A percentile compares a stretch with the other conserved stretches of the same genome.
Conservation (phyloP, 2,113 vertebrate genomes). For the Ptyas mucosa region DNA sequence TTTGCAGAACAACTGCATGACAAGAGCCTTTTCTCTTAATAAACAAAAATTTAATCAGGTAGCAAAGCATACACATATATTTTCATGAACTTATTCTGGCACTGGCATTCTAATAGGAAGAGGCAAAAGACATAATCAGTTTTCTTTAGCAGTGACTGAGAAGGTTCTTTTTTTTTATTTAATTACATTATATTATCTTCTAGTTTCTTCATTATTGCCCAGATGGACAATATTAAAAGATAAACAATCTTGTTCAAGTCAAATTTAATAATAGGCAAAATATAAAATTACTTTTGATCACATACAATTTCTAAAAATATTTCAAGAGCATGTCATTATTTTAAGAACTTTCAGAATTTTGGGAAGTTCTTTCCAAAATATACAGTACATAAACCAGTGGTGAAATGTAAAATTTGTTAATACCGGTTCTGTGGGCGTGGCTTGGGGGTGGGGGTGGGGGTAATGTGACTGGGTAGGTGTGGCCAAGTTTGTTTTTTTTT, state of each 20-base stretch:
- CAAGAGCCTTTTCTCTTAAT: neutral
- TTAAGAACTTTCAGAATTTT: neutral
- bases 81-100: neutral
- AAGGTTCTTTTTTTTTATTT: neutral
- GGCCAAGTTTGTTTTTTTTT: no score
- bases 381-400: no score
- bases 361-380: neutral
- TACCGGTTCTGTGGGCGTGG: no score
- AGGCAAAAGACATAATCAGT: neutral
- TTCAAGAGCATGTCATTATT: neutral
- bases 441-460: no score
- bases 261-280: neutral
- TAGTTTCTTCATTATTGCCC: neutral
- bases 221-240: neutral
- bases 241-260: neutral
- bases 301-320: neutral
- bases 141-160: neutral
- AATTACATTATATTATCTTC: neutral
- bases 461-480: no score
- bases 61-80: neutral
- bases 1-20: neutral
- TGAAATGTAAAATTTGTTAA: no score
- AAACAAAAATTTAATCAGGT: neutral
- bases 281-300: neutral
- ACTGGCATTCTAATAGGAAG: neutral